Evolutionary conservation across 2,888 invertebrate species (phyloP).

Genomic region (Luffia ferchaultella): DNA sequence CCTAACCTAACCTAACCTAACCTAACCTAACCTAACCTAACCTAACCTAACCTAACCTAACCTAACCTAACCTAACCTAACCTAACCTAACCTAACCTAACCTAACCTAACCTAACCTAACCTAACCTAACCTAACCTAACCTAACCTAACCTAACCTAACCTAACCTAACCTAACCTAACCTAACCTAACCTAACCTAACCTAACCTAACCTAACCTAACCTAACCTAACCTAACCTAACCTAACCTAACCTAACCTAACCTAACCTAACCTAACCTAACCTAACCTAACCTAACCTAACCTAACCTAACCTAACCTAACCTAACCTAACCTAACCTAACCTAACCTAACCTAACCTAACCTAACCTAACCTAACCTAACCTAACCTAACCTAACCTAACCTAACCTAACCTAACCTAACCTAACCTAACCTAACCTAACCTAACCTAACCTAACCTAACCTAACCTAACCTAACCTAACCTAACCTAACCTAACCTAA

Average conservation of each 20-base stretch:
- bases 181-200: too few relatives aligned
- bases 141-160: too few relatives aligned
- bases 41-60: too few relatives aligned
- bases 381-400: constrained; percentile 1
- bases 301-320: constrained; percentile 8
- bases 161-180: too few relatives aligned
- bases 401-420: constrained; percentile 9
- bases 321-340: constrained; percentile 7
- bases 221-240: too few relatives aligned
- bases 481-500: constrained; percentile 14
- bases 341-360: constrained; percentile 7
- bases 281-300: constrained; percentile 8
- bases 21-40: too few relatives aligned
- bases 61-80: too few relatives aligned
- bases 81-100: too few relatives aligned
- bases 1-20: too few relatives aligned
- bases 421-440: constrained; percentile 13
- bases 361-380: constrained; percentile 9
- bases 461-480: constrained; percentile 13
- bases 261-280: constrained; percentile 8
- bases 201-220: too few relatives aligned
- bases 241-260: constrained; percentile 5
- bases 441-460: constrained; percentile 12
- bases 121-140: too few relatives aligned
- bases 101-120: too few relatives aligned